phyloP scores from a whole-genome alignment of 2,113 vertebrate species.

The Aythya baeri region DNA sequence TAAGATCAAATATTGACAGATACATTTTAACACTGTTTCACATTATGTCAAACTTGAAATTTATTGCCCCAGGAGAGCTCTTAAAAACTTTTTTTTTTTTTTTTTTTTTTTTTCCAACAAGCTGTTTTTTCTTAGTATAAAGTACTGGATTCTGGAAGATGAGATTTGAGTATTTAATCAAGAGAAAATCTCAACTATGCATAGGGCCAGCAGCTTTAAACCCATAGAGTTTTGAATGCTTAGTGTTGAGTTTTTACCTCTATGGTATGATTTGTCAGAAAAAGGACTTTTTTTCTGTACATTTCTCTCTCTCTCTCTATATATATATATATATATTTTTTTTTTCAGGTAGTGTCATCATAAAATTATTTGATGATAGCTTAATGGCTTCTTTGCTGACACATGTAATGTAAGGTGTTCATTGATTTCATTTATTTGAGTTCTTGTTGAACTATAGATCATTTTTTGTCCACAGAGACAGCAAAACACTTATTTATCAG shows the following conservation, averaged over 20 bases:
- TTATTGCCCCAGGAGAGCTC: not conserved
- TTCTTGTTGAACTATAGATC: not conserved
- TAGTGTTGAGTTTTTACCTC: not conserved
- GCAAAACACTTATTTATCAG: not conserved
- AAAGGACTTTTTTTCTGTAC: not conserved
- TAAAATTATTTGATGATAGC: not conserved
- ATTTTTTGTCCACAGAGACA: not conserved
- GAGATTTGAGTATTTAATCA: not conserved
- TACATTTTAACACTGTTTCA: not conserved
- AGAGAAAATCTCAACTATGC: not conserved
- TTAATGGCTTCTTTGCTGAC: not conserved
- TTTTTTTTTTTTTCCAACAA: not conserved
- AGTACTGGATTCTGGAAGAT: not conserved
- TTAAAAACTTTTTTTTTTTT: slow-evolving; percentile 11
- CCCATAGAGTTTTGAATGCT: not conserved
- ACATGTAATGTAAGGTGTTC: not conserved
- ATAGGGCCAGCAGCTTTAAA: not conserved
- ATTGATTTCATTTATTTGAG: not conserved
- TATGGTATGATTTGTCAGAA: not conserved
- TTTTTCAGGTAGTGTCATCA: not conserved
- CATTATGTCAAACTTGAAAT: slow-evolving; percentile 10
- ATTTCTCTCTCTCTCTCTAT: too few species aligned
- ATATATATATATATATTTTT: not conserved
- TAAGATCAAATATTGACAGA: slow-evolving; percentile 36
- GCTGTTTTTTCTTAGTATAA: not conserved